Conservation (phyloP, 2,797 vertebrate genomes). For the Danio choprae region DNA sequence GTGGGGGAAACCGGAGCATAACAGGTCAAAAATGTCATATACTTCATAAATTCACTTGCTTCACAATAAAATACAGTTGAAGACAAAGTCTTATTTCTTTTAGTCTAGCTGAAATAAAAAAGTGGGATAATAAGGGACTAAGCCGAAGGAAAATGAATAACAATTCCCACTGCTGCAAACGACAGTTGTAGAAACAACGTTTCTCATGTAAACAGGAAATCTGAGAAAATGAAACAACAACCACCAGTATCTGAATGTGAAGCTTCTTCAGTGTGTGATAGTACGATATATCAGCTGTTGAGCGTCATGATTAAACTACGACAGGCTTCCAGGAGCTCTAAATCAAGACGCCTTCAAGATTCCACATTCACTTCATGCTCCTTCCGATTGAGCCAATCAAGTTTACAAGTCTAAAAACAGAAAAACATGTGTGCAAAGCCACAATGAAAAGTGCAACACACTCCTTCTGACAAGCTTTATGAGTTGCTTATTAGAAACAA, state of each 20-base stretch:
- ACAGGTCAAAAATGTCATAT: too few species aligned
- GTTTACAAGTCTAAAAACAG: conserved; percentile 62
- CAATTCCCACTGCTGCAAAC: not conserved
- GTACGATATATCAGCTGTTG: conserved; percentile 6
- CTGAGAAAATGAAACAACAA: conserved; percentile 1
- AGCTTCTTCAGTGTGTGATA: conserved; percentile 21
- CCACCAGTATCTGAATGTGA: conserved; percentile 27
- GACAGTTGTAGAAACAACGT: not conserved
- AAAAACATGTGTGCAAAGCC: conserved; percentile 59
- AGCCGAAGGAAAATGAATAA: too few species aligned
- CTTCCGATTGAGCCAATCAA: conserved; percentile 52
- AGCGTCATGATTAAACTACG: not conserved
- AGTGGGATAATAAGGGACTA: too few species aligned
- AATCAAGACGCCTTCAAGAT: conserved; percentile 44
- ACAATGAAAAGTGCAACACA: conserved; percentile 41
- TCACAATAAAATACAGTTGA: too few species aligned
- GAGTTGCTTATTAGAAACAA: conserved; percentile 65
- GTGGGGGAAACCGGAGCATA: too few species aligned
- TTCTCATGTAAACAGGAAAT: not conserved
- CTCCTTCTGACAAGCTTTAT: conserved; percentile 56
- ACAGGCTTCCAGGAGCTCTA: conserved; percentile 40
- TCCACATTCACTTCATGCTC: conserved; percentile 56
- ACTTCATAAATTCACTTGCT: too few species aligned
- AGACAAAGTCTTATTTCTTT: too few species aligned
- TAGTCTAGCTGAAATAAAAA: too few species aligned